A percentile compares a stretch with the other conserved stretches of the same genome.
Evolutionary conservation across 2,888 invertebrate genomes (phyloP).

Genomic region (Callyntrura guangdongensis): DNA sequence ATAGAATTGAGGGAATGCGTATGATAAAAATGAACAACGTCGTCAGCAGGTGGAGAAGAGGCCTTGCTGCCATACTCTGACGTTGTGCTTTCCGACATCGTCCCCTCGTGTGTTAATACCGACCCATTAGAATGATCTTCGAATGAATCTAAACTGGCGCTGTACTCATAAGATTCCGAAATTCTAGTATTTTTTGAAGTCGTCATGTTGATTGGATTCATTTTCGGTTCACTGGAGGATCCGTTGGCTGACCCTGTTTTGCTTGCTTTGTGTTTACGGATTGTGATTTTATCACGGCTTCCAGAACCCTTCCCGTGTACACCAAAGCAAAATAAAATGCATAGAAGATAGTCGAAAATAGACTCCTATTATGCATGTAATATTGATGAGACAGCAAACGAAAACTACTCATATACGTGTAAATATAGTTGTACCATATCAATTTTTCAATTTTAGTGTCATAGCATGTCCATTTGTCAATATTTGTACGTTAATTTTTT

Average conservation of each 20-base stretch:
- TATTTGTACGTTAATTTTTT: background rate
- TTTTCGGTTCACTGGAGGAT: slow-evolving; percentile 35
- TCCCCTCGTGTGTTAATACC: slow-evolving; percentile 84
- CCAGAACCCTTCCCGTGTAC: slow-evolving; percentile 86
- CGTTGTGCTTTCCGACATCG: slow-evolving; percentile 84
- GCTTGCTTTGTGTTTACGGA: slow-evolving; percentile 40
- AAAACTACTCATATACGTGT: background rate
- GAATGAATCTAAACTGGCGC: slow-evolving; percentile 82
- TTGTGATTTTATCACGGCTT: slow-evolving; percentile 76
- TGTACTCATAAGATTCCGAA: slow-evolving; percentile 68
- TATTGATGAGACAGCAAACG: background rate
- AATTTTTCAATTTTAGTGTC: no score
- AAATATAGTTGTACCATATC: no score
- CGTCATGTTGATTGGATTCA: slow-evolving; percentile 49
- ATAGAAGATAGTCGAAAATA: background rate
- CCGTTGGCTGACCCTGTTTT: slow-evolving; percentile 40
- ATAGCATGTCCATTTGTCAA: background rate
- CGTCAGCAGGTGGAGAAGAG: slow-evolving; percentile 79
- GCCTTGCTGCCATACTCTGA: slow-evolving; percentile 82
- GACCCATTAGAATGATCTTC: slow-evolving; percentile 85
- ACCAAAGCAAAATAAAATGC: slow-evolving; percentile 86
- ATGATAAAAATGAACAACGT: slow-evolving; percentile 68
- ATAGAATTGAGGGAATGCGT: slow-evolving; percentile 43
- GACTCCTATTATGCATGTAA: no score
- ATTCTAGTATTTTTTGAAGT: slow-evolving; percentile 64